phyloP scores from a whole-genome alignment of 2,113 vertebrate species.

The Hiodon alosoides region DNA sequence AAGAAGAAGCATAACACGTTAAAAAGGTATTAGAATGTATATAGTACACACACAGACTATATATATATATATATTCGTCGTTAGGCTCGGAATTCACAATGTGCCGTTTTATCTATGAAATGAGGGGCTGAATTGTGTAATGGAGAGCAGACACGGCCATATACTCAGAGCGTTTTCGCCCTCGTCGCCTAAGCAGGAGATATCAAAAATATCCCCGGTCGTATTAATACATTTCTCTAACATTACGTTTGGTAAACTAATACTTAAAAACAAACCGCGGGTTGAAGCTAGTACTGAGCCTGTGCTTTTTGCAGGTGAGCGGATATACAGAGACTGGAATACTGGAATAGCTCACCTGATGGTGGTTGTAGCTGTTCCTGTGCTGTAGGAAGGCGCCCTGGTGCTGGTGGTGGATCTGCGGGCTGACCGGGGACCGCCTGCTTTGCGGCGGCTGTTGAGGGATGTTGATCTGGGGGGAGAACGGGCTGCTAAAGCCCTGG shows the following conservation, averaged over 20 bases:
- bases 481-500: constrained; percentile 76
- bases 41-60: too few relatives aligned
- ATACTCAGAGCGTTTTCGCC: not conserved
- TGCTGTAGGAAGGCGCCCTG: constrained; percentile 83
- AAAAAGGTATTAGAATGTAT: too few relatives aligned
- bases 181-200: not conserved
- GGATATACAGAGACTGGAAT: not conserved
- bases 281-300: too few relatives aligned
- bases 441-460: constrained; percentile 76
- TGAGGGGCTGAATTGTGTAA: constrained; percentile 8
- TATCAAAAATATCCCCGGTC: not conserved
- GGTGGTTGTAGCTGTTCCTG: constrained; percentile 86
- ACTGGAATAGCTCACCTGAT: constrained; percentile 70
- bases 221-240: not conserved
- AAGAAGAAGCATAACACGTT: too few relatives aligned
- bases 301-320: not conserved
- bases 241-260: not conserved
- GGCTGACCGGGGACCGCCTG: constrained; percentile 82
- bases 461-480: constrained; percentile 82
- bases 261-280: too few relatives aligned
- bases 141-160: not conserved
- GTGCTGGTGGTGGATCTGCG: constrained; percentile 74
- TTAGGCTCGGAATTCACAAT: not conserved
- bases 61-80: not conserved
- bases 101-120: not conserved